Percentiles rank a stretch among this genome's conserved stretches.
phyloP scores from a whole-genome alignment of 37 sponge, comb jelly and placozoan species.

The Tethya wilhelma region DNA sequence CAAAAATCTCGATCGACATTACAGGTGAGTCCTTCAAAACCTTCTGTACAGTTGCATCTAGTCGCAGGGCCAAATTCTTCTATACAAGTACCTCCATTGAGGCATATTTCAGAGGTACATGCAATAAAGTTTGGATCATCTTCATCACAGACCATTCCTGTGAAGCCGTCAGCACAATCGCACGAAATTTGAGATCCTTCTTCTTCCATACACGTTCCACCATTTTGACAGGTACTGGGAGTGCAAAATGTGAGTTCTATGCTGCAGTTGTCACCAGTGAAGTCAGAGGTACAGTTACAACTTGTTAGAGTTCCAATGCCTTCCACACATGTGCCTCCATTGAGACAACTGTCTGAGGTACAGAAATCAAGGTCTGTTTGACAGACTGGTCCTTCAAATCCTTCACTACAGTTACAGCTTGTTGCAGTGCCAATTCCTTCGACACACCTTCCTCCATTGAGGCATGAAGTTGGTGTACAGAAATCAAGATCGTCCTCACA shows the following conservation, averaged over 20 bases:
- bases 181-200: slow-evolving; percentile 17
- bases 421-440: slow-evolving; percentile 25
- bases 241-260: slow-evolving; percentile 28
- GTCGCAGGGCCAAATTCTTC: slow-evolving; percentile 27
- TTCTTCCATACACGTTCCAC: slow-evolving; percentile 36
- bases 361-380: slow-evolving; percentile 3
- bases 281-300: slow-evolving; percentile 42
- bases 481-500: slow-evolving; percentile 19
- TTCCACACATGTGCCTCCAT: slow-evolving; percentile 66
- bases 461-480: slow-evolving; percentile 26
- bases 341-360: slow-evolving; percentile 4
- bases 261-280: slow-evolving; percentile 22
- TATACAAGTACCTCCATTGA: slow-evolving; percentile 53
- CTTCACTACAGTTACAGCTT: slow-evolving; percentile 45
- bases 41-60: slow-evolving; percentile 28
- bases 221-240: slow-evolving; percentile 13
- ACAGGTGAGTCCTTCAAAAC: slow-evolving; percentile 25
- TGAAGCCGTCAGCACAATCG: slow-evolving; percentile 48
- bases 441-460: slow-evolving; percentile 56
- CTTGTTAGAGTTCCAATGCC: slow-evolving; percentile 24
- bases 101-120: slow-evolving; percentile 15
- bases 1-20: not conserved
- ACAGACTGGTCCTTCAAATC: slow-evolving; percentile 17
- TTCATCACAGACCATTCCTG: slow-evolving; percentile 57
- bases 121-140: slow-evolving; percentile 21